Evolutionary conservation across 1,140 invertebrate species (phyloP).

Genomic region (Heliconius melpomene): DNA sequence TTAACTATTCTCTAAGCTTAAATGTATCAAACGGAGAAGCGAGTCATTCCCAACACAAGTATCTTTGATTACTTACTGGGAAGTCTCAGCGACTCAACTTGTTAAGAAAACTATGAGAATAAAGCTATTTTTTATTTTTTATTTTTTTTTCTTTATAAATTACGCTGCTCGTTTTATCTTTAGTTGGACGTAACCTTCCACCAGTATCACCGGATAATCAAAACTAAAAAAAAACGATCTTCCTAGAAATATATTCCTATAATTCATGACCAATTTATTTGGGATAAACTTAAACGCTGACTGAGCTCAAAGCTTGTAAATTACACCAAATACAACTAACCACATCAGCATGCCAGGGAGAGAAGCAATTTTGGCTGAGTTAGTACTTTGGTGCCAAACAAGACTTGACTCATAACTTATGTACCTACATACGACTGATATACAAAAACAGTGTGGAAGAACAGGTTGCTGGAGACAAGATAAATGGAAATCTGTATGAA

Average conservation of each 20-base stretch:
- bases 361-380: slow-evolving; percentile 44
- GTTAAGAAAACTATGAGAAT: no score
- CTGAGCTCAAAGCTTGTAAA: slow-evolving; percentile 24
- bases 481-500: not conserved
- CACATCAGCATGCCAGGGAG: slow-evolving; percentile 42
- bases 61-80: no score
- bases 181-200: no score
- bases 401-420: slow-evolving; percentile 16
- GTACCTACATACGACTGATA: not conserved
- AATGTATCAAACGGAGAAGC: no score
- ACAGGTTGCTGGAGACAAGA: not conserved
- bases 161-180: no score
- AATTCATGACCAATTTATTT: not conserved
- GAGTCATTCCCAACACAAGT: no score
- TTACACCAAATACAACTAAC: slow-evolving; percentile 25
- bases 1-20: no score
- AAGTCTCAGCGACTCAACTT: no score
- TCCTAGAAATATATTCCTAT: not conserved
- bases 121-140: no score
- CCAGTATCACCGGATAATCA: not conserved
- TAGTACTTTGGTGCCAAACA: slow-evolving; percentile 36
- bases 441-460: slow-evolving; percentile 14
- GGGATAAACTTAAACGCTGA: not conserved
- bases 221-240: not conserved
- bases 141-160: no score